Conservation (phyloP, 2,797 vertebrate species). For the Oreochromis grahami region DNA sequence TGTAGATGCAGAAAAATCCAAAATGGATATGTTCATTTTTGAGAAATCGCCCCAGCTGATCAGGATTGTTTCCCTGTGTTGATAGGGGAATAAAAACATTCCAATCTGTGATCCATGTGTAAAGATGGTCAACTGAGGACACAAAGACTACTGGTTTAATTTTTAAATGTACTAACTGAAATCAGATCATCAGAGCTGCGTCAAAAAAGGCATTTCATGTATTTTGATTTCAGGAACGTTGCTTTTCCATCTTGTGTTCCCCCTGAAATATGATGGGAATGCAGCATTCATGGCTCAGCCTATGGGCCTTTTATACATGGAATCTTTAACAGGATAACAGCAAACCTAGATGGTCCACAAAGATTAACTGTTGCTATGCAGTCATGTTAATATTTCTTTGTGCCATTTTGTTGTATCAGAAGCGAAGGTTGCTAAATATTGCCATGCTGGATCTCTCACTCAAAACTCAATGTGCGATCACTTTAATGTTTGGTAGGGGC, state of each 20-base stretch:
- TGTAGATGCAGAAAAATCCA: background rate
- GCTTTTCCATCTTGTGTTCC: background rate
- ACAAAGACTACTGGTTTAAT: background rate
- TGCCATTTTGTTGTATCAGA: background rate
- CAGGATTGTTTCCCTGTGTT: background rate
- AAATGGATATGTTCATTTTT: constrained; percentile 5
- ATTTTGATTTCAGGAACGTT: background rate
- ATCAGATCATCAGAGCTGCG: background rate
- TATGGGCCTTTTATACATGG: background rate
- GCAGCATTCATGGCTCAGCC: background rate
- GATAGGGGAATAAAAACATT: background rate
- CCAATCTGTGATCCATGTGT: background rate
- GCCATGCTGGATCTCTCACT: background rate
- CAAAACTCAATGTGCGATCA: background rate
- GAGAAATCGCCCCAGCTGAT: constrained; percentile 3
- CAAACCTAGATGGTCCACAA: background rate
- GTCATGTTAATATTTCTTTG: background rate
- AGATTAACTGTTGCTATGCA: background rate
- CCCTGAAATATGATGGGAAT: background rate
- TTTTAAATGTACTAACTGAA: background rate
- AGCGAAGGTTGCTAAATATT: background rate
- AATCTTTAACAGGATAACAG: background rate
- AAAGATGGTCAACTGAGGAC: background rate
- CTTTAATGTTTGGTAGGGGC: background rate
- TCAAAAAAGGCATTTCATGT: background rate